phyloP scores from a whole-genome alignment of 2,797 vertebrate species.

The Argya squamiceps region DNA sequence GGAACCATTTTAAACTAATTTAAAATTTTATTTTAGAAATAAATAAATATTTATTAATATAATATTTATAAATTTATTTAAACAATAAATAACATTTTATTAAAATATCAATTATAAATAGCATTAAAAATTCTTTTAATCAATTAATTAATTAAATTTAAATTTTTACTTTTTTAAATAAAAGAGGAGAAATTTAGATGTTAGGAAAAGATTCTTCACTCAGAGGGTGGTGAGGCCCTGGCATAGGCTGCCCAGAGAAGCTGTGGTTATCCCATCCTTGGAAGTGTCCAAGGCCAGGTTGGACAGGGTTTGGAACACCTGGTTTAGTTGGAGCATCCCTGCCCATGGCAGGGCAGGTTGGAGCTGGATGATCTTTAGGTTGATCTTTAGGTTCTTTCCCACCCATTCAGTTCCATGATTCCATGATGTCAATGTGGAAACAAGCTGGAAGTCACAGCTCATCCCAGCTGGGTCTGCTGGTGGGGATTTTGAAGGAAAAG shows the following conservation, averaged over 20 bases:
- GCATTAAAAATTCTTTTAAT: neutral
- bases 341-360: neutral
- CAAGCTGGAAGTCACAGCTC: neutral
- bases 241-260: neutral
- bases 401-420: neutral
- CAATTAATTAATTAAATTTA: neutral
- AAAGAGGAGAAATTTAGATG: neutral
- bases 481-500: neutral
- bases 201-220: neutral
- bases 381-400: neutral
- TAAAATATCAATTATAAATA: neutral
- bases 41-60: no score
- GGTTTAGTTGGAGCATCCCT: neutral
- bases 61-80: neutral
- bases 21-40: neutral
- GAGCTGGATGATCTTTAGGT: neutral
- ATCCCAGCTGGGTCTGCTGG: neutral
- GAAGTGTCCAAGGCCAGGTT: neutral
- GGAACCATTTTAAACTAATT: neutral
- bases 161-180: neutral
- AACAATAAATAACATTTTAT: neutral
- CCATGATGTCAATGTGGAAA: neutral
- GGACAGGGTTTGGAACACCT: fast-evolving
- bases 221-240: fast-evolving
- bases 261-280: neutral